Conservation (phyloP, 2,113 vertebrate species). For the Mastomys natalensis region DNA sequence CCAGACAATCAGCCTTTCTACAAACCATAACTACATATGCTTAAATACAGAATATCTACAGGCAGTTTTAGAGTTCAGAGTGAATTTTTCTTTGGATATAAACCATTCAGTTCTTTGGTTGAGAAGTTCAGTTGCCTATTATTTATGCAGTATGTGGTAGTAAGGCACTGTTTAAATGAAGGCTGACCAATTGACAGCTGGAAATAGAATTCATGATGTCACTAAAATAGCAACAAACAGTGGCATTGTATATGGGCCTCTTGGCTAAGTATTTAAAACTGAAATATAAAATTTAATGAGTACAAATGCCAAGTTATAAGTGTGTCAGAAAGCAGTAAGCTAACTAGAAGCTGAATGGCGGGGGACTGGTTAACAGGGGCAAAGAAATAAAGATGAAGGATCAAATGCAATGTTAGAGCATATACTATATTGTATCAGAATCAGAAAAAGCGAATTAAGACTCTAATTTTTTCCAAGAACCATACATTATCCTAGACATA, state of each 20-base stretch:
- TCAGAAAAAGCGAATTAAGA: constrained; percentile 47
- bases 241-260: constrained; percentile 8
- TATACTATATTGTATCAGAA: constrained; percentile 22
- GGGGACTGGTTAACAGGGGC: constrained; percentile 73
- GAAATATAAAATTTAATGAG: constrained; percentile 78
- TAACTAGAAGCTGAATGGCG: constrained; percentile 76
- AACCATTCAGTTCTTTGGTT: neutral
- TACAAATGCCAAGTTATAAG: constrained; percentile 68
- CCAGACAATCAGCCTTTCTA: neutral
- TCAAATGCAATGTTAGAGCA: constrained; percentile 49
- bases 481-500: constrained; percentile 43
- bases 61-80: neutral
- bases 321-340: constrained; percentile 18
- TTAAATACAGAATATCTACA: neutral
- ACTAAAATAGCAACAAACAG: neutral
- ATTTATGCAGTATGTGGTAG: neutral
- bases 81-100: neutral
- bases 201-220: constrained; percentile 49
- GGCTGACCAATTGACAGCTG: neutral
- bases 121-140: neutral
- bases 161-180: constrained; percentile 27
- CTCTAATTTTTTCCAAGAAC: constrained; percentile 50
- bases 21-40: neutral
- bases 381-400: constrained; percentile 70
- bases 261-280: constrained; percentile 58